Percentiles rank a stretch among this genome's conserved stretches.
Evolutionary conservation across 1,140 invertebrate species (phyloP).

Genomic region (Atta cephalotes): DNA sequence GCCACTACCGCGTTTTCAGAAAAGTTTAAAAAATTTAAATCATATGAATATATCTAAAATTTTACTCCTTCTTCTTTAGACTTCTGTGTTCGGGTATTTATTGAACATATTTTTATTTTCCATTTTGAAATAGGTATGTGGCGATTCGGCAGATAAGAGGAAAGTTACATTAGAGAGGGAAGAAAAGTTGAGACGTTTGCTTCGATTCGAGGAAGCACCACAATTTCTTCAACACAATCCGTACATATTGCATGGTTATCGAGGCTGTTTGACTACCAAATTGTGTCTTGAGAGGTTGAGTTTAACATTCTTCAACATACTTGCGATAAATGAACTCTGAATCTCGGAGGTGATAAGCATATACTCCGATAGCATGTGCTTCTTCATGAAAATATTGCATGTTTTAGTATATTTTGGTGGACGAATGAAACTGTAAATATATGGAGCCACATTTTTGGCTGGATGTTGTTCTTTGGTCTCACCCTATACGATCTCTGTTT

Average conservation of each 20-base stretch:
- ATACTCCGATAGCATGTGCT: neutral
- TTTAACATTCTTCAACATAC: neutral
- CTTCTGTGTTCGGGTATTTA: neutral
- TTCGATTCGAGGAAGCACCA: slow-evolving; percentile 90
- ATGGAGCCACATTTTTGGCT: slow-evolving; percentile 98
- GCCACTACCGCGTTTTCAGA: too few relatives aligned
- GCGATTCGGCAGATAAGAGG: slow-evolving; percentile 78
- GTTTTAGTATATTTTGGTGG: slow-evolving; percentile 95
- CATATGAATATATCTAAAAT: neutral
- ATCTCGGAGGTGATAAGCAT: neutral
- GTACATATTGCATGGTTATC: slow-evolving; percentile 90
- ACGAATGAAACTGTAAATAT: slow-evolving; percentile 99
- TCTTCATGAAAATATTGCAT: neutral
- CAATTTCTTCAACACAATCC: slow-evolving; percentile 94
- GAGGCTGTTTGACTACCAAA: slow-evolving; percentile 92
- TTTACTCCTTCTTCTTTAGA: neutral
- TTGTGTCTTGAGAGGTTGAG: slow-evolving; percentile 94
- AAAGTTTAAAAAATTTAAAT: neutral
- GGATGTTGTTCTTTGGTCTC: slow-evolving; percentile 94
- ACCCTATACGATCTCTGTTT: slow-evolving; percentile 94
- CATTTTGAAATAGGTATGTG: slow-evolving; percentile 25
- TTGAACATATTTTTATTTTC: neutral
- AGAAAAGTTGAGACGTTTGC: slow-evolving; percentile 84
- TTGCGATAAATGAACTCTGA: neutral
- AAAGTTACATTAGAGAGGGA: slow-evolving; percentile 81